Evolutionary conservation across 1,140 invertebrate species (phyloP), one percentile per base, ranked within the genome.

Genomic region (Bicyclus anynana): DNA sequence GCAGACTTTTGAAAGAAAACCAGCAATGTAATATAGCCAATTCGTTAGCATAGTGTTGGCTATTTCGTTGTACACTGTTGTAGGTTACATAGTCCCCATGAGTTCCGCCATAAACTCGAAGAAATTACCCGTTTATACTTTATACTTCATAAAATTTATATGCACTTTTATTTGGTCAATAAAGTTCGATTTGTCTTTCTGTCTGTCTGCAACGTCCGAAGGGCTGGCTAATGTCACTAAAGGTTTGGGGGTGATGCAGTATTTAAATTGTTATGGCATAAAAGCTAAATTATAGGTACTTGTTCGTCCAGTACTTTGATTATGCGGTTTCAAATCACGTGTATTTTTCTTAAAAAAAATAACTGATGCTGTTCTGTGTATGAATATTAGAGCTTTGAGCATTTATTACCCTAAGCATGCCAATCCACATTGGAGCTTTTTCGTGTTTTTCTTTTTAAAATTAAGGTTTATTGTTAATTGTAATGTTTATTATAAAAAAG

Each of bases 111-210:
- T 85, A 85, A 85, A 85, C 65, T 77, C 62, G 67, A 61, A 74
- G 77, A 77, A 81, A 82, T 78, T 73, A 59, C 70, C 67, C 74
- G 74, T 44, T 44, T 44, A 44, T 44, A 33, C 29, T 85, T 85
- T 79, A 85, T 85, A 82, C 77, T 75, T 71, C 80, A 85, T 85
- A 85, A 85, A 83, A 71, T 85, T 85, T 83, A 85, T 80, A 83
- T 83, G 77, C 80, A 85, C 70, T 83, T 81, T 85, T 79, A 82
- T 85, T 72, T 54, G 66, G 51, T 72, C 77, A 69, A 80, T 83
- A 85, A 85, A 83, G 65, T 82, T 80, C 75, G 75, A 83, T 81
- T 72, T 77, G 72, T 76, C 48, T 74, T 71, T 57, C 67, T 72
- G 73, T 79, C 65, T 67, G 65, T 60, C 62, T 66, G 69, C 66